Evolutionary conservation across 2,797 vertebrate species (phyloP), one percentile per base, ranked within the genome.

Genomic region (Capromys pilorides): DNA sequence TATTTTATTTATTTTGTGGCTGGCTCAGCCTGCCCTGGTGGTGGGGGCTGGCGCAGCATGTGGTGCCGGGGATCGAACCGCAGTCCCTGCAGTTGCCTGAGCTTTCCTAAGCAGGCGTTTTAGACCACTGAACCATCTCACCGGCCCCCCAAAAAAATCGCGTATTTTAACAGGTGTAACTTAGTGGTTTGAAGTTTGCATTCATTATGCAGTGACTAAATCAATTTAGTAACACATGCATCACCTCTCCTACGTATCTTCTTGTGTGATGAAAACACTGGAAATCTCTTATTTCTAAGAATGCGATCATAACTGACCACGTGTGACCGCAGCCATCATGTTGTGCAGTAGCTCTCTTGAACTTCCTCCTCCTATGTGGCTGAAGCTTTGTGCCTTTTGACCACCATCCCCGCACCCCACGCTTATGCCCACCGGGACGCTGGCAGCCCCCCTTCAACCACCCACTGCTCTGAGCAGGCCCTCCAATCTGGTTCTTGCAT

Each of bases 401-500:
- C 31, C 57, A 61, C 59, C 6, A 59, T 21, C 28, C 39, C 19
- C 39, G 7, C 14, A 10, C 7, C 14, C 39, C 12, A 9, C 8
- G 0, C 28, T 19, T 6, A 22, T 2, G 10, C 54, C 36, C 8
- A 19, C 54, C 31, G 1, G 64, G 64, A n/a, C 28, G 21, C 39
- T 49, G 6, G 36, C 24, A 14, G 33, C 13, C 39, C 39, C 22
- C 39, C 12, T 24, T 57, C 28, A 7, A 11, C 18, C 33, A 19
- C n/a, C 66, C 8, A 33, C 67, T 21, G 36, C 67, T 69, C 33
- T 18, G 33, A n/a, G 33, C 21, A n/a, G 36, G 18, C 66, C 33
- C 18, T 36, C 9, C 5, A 2, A 8, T 4, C 67, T 8, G n/a
- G 19, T 3, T 36, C 18, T 36, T n/a, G 0, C 6, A 3, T 77